Base-by-base conservation (phyloP, 2,888 invertebrate genomes). In the Chorisops tibialis region DNA sequence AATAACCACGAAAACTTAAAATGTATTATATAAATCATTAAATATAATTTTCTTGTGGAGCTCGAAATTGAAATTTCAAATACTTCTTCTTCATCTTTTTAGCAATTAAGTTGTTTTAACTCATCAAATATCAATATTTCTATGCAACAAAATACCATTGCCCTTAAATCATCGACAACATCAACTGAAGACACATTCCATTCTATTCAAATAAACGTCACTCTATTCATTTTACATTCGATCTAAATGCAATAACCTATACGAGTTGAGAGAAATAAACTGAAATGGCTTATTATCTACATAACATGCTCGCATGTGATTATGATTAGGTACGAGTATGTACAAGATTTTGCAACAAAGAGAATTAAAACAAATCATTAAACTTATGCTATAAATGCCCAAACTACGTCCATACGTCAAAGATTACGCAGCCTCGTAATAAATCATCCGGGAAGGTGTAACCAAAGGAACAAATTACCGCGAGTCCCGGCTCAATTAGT, bases 381-480 rank as follows among this genome's bases (percentile, higher is more conserved):
- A 56, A 56, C 24, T 24, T 22, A 30, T 43, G 43, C 56, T 43
- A 41, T 41, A 43, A 41, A 54, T 41, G 39, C 54, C 12, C 43
- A 22, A 19, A 47, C 47, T 48, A 39, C 54, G 41, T 22, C 6
- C 16, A 30, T 43, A 35, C 61, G 64, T 64, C 63, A 58, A 64
- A 64, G 56, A 61, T 61, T 64, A 63, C 58, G 61, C 30, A 58
- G 16, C 45, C 24, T 35, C 43, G 47, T 21, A 51, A 64, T 64
- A 64, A 64, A 64, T 64, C 64, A 64, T 61, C 39, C 5, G 14
- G 24, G 62, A 61, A 64, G 64, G 64, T 64, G 64, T 64, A 62
- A 39, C 64, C 47, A 59, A 51, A 39, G 54, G 30, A 64, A 64
- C 59, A 64, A 64, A 64, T 61, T 61, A 61, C 61, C 51, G 12